Evolutionary conservation across 2,113 vertebrate genomes (phyloP).

Genomic region (Hyperopisus bebe): DNA sequence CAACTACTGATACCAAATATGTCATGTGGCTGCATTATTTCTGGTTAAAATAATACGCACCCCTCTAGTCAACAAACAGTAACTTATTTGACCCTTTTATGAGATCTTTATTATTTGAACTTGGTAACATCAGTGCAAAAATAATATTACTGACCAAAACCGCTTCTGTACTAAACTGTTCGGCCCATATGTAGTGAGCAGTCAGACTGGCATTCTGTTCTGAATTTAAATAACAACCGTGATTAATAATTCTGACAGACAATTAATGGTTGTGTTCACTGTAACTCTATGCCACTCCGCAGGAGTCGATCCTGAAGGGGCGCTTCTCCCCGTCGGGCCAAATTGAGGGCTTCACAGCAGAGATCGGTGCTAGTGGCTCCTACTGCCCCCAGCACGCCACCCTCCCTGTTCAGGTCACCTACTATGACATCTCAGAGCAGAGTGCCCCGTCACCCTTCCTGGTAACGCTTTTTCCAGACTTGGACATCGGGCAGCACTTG

Average conservation of each 20-base stretch:
- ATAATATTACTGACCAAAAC: not conserved
- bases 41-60: not conserved
- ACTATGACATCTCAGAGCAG: constrained; percentile 93
- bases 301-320: constrained; percentile 95
- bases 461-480: constrained; percentile 52
- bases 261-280: not conserved
- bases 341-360: constrained; percentile 90
- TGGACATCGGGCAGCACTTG: not conserved
- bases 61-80: not conserved
- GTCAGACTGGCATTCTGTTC: not conserved
- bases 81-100: not conserved
- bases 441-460: constrained; percentile 88
- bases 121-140: not conserved
- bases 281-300: not conserved
- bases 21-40: not conserved
- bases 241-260: not conserved
- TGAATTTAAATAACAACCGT: not conserved
- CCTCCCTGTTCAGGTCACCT: constrained; percentile 89
- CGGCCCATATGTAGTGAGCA: not conserved
- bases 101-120: not conserved
- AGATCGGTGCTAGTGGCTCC: constrained; percentile 92
- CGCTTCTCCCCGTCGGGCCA: constrained; percentile 81
- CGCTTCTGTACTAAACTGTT: not conserved
- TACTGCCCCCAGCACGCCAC: constrained; percentile 94
- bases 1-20: not conserved